Conservation (phyloP, 2,888 invertebrate genomes). For the Phaedon cochleariae region DNA sequence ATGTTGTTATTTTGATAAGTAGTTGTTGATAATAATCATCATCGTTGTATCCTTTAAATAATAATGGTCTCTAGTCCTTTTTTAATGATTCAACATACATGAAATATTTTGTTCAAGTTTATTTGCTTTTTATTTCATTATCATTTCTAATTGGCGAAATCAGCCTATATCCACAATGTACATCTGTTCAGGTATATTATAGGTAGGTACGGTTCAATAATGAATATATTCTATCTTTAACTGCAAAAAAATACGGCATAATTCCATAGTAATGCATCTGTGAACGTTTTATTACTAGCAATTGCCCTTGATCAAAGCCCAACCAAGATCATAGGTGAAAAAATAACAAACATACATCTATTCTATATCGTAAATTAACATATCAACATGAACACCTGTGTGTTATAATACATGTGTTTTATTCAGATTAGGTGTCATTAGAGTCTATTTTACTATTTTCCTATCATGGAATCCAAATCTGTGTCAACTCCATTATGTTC, state of each 20-base stretch:
- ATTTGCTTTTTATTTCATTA: too few relatives aligned
- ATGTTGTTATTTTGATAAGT: too few relatives aligned
- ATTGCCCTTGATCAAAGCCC: not conserved
- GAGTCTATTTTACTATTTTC: slow-evolving; percentile 14
- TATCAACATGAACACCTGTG: slow-evolving; percentile 48
- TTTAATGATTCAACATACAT: too few relatives aligned
- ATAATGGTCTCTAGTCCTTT: too few relatives aligned
- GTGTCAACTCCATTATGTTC: slow-evolving; percentile 25
- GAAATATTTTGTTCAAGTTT: too few relatives aligned
- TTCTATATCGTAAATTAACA: slow-evolving; percentile 35
- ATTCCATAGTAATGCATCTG: not conserved
- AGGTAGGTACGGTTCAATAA: too few relatives aligned
- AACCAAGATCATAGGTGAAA: not conserved
- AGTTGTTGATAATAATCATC: too few relatives aligned
- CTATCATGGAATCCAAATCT: slow-evolving; percentile 25
- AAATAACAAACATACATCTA: not conserved
- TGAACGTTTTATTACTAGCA: not conserved
- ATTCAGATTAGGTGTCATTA: slow-evolving; percentile 37
- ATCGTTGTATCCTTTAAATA: too few relatives aligned
- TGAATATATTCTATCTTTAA: not conserved
- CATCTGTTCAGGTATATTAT: too few relatives aligned
- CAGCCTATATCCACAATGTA: too few relatives aligned
- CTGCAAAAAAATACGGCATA: not conserved
- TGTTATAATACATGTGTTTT: slow-evolving; percentile 41
- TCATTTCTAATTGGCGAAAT: too few relatives aligned